Percentiles rank a stretch among this genome's conserved stretches.
Evolutionary conservation across 1,140 invertebrate genomes (phyloP).

Genomic region (Magallana ariakensis): DNA sequence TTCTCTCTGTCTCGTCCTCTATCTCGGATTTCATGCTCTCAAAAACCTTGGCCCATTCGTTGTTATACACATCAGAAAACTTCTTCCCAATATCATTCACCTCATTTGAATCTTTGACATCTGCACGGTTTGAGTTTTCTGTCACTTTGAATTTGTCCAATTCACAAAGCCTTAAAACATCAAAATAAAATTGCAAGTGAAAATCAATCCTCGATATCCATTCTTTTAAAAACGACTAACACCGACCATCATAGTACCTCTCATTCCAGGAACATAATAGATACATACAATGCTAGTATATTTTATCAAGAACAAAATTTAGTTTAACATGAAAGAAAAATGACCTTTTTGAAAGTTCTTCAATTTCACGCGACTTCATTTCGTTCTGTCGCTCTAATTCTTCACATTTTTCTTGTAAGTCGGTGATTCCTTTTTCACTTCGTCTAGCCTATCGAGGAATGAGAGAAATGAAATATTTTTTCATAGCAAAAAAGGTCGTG

Average conservation of each 20-base stretch:
- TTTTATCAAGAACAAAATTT: too few relatives aligned
- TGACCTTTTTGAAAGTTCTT: neutral
- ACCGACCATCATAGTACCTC: too few relatives aligned
- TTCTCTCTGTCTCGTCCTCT: neutral
- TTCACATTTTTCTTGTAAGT: neutral
- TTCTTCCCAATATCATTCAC: neutral
- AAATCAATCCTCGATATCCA: too few relatives aligned
- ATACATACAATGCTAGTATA: too few relatives aligned
- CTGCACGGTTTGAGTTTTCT: neutral
- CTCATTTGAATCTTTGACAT: neutral
- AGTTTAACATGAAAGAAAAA: neutral
- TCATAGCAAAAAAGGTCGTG: too few relatives aligned
- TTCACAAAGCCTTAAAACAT: neutral
- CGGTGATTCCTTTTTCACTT: neutral
- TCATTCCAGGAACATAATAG: too few relatives aligned
- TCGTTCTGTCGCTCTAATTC: neutral
- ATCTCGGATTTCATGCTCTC: neutral
- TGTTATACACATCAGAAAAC: constrained; percentile 9
- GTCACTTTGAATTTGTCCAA: neutral
- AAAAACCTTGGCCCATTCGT: constrained; percentile 2
- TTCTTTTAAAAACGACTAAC: too few relatives aligned
- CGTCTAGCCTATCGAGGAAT: neutral
- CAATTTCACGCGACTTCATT: neutral
- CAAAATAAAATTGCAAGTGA: too few relatives aligned
- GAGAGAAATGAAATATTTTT: too few relatives aligned